Percentiles rank a stretch among this genome's conserved stretches.
Conservation (phyloP, 2,797 vertebrate genomes). For the Nasua narica region DNA sequence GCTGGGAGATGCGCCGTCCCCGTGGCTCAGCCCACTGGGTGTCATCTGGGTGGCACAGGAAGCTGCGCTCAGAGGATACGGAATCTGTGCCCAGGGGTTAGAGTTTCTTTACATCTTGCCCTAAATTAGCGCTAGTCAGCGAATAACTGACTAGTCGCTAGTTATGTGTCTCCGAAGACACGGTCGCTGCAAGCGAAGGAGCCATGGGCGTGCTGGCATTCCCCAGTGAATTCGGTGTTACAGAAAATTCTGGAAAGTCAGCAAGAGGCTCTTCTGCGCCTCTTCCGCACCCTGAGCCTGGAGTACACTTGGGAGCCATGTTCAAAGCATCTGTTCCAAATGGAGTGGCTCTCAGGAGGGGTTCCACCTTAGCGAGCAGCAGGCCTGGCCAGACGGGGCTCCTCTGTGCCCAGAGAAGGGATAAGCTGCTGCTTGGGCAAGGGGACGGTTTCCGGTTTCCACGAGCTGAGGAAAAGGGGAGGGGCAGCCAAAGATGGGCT, state of each 20-base stretch:
- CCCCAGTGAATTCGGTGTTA: neutral
- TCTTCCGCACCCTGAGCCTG: neutral
- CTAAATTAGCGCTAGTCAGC: neutral
- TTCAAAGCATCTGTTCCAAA: neutral
- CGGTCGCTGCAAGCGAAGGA: neutral
- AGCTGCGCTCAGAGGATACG: neutral
- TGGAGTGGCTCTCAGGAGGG: neutral
- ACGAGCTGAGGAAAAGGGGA: neutral
- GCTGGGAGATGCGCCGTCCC: fast-evolving
- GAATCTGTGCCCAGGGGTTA: neutral
- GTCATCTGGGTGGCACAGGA: fast-evolving
- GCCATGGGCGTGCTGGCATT: neutral
- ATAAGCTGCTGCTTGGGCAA: neutral
- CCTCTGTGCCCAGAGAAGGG: neutral
- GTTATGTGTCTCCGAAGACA: neutral
- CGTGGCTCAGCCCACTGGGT: fast-evolving
- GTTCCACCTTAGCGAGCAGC: neutral
- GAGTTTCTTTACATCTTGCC: neutral
- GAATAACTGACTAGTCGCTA: no score
- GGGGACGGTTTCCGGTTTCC: neutral
- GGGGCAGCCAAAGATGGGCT: neutral
- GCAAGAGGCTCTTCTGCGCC: neutral
- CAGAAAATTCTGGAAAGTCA: neutral
- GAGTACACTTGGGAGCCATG: neutral
- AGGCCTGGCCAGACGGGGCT: neutral